Evolutionary conservation across 2,888 invertebrate genomes (phyloP).

Genomic region (Subacronicta megacephala): DNA sequence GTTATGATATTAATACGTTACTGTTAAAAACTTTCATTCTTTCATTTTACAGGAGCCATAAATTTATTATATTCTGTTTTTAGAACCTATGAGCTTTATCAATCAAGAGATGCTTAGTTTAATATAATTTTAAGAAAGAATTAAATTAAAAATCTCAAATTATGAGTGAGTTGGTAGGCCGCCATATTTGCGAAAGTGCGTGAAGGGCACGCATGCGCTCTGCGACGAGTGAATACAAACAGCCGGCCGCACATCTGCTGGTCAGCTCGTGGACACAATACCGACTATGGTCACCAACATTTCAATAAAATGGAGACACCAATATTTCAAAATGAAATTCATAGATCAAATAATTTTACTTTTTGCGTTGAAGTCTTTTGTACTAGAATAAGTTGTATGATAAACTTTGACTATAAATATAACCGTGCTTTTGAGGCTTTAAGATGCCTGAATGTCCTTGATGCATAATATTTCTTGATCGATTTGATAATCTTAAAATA

Average conservation of each 20-base stretch:
- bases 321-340: not conserved
- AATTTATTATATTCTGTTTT: not conserved
- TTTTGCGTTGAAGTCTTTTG: slow-evolving; percentile 54
- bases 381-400: slow-evolving; percentile 7
- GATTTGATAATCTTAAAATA: no score
- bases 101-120: not conserved
- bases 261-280: slow-evolving; percentile 88
- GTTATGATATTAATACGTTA: no score
- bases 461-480: no score
- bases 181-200: slow-evolving; percentile 77
- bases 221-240: slow-evolving; percentile 76
- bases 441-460: no score
- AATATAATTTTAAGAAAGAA: slow-evolving; percentile 9
- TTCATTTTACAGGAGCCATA: no score
- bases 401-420: not conserved
- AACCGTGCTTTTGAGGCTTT: no score
- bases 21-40: no score
- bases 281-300: slow-evolving; percentile 60
- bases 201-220: slow-evolving; percentile 79
- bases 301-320: slow-evolving; percentile 20
- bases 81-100: not conserved
- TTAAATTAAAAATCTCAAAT: slow-evolving; percentile 21
- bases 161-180: slow-evolving; percentile 54
- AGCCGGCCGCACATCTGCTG: slow-evolving; percentile 88
- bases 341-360: not conserved